Evolutionary conservation across 2,888 invertebrate genomes (phyloP).

Genomic region (Mesochorus sp.): DNA sequence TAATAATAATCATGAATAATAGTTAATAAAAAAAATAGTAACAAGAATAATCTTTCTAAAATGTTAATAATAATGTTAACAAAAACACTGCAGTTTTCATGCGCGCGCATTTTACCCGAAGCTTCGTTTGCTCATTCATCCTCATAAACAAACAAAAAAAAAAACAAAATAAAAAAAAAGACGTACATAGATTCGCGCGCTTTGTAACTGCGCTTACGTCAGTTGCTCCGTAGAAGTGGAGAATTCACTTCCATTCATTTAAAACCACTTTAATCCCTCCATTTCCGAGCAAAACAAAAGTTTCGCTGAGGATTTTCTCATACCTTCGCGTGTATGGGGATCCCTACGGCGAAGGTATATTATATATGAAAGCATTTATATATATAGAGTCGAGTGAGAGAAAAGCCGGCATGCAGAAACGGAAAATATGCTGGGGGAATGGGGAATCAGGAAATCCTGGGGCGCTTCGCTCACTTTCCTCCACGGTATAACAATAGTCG

Average conservation of each 20-base stretch:
- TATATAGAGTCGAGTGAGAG: conserved; percentile 9
- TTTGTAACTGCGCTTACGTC: neutral
- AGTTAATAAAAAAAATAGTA: too few species aligned
- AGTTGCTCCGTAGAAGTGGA: neutral
- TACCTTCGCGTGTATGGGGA: neutral
- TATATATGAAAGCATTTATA: neutral
- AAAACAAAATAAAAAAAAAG: neutral
- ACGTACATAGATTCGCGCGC: neutral
- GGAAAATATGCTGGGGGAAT: conserved; percentile 10
- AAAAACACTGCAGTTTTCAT: too few species aligned
- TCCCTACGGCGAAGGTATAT: neutral
- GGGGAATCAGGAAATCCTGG: conserved; percentile 64
- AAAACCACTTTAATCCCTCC: neutral
- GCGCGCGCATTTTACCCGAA: neutral
- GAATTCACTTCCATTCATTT: neutral
- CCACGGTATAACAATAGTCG: conserved; percentile 65
- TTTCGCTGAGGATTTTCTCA: conserved; percentile 23
- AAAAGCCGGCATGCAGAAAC: conserved; percentile 16
- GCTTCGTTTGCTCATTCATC: too few species aligned
- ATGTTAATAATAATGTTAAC: too few species aligned
- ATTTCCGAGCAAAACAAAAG: neutral
- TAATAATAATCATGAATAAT: too few species aligned
- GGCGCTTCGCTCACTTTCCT: conserved; percentile 65
- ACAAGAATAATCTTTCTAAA: too few species aligned
- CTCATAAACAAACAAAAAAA: neutral